Percentiles rank a stretch among this genome's conserved stretches.
Conservation (phyloP, 1,140 invertebrate genomes). For the Drosophila kepulauana region DNA sequence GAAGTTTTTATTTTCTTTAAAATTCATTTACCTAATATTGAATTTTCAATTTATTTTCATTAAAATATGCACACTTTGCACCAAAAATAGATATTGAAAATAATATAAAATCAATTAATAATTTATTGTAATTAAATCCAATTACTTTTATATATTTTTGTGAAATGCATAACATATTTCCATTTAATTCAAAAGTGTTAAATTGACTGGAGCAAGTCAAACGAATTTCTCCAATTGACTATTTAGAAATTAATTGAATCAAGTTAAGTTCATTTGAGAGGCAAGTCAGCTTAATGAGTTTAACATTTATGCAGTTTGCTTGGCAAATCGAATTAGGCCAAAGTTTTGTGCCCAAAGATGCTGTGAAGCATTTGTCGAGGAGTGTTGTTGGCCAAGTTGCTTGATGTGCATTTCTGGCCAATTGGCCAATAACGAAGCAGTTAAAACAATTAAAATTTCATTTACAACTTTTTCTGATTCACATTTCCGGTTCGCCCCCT, state of each 20-base stretch:
- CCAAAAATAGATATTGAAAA: too few species aligned
- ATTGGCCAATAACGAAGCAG: slow-evolving; percentile 60
- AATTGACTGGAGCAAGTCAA: neutral
- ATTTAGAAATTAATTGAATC: neutral
- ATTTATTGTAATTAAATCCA: too few species aligned
- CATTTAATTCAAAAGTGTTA: neutral
- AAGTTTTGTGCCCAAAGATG: slow-evolving; percentile 8
- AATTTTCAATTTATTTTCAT: too few species aligned
- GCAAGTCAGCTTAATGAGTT: neutral
- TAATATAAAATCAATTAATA: too few species aligned
- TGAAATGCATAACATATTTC: too few species aligned
- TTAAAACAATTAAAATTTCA: slow-evolving; percentile 70
- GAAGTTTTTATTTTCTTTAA: too few species aligned
- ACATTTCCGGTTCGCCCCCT: slow-evolving; percentile 48
- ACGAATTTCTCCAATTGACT: neutral
- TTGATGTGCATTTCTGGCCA: slow-evolving; percentile 39
- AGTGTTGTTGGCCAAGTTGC: slow-evolving; percentile 11
- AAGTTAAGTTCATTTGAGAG: neutral
- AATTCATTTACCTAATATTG: too few species aligned
- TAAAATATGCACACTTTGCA: too few species aligned
- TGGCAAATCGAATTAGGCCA: slow-evolving; percentile 18
- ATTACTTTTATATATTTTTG: too few species aligned
- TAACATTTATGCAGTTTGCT: slow-evolving; percentile 15
- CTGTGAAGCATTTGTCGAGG: neutral
- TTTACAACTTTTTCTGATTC: slow-evolving; percentile 59